These are phyloP conservation scores for Nomada flava DNA, from an alignment of 2,888 invertebrate species.

Conservation along the genomic window DNA sequence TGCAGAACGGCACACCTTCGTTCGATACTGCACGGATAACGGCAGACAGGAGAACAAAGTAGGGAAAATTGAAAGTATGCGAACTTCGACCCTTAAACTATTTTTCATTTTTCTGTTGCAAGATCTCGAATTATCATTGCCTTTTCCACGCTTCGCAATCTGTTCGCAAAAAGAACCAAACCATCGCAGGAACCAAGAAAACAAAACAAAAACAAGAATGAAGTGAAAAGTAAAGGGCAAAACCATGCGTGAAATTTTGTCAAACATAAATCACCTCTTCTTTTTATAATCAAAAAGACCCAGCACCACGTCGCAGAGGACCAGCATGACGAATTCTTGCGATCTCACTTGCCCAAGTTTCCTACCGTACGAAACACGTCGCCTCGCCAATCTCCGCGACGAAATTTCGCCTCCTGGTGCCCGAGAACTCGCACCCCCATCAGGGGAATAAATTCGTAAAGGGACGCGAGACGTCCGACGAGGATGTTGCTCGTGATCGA, in stretches of 20 bases:
- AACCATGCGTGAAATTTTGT: neutral
- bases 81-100: too few species aligned
- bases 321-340: conserved; percentile 40
- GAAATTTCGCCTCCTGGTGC: neutral
- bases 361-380: neutral
- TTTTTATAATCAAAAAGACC: conserved; percentile 64
- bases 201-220: too few species aligned
- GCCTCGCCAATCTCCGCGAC: neutral
- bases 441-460: neutral
- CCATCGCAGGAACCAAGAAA: too few species aligned
- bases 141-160: too few species aligned
- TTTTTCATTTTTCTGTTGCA: too few species aligned
- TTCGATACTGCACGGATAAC: neutral
- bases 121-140: too few species aligned
- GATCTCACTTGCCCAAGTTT: neutral
- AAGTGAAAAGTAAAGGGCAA: too few species aligned
- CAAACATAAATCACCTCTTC: conserved; percentile 63
- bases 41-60: too few species aligned
- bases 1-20: conserved; percentile 19
- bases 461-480: neutral
- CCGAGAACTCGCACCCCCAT: neutral
- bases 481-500: conserved; percentile 25
- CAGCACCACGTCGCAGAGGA: conserved; percentile 72
- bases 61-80: too few species aligned
- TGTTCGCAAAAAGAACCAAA: too few species aligned